A percentile compares a stretch with the other conserved stretches of the same genome.
These are phyloP conservation scores for Montifringilla adamsi DNA, from an alignment of 2,113 vertebrate species.

Conservation along the genomic window DNA sequence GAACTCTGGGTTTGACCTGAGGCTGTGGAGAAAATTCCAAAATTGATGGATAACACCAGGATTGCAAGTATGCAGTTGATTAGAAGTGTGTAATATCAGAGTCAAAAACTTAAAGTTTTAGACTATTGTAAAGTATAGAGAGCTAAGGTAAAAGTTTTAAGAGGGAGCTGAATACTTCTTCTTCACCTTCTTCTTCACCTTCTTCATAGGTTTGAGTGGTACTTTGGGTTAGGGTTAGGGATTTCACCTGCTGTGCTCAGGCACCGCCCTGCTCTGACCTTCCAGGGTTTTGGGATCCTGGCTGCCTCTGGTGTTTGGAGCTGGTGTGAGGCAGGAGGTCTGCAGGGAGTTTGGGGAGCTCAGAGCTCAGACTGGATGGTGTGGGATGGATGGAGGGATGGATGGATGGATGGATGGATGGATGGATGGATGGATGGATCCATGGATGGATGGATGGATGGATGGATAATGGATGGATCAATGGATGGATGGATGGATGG, in stretches of 20 bases:
- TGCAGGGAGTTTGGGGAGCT: background rate
- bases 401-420: too few relatives aligned
- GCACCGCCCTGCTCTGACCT: background rate
- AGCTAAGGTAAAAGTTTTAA: background rate
- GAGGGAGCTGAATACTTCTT: background rate
- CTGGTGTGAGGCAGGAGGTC: background rate
- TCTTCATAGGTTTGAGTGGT: too few relatives aligned
- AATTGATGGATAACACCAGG: background rate
- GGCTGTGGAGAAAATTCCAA: background rate
- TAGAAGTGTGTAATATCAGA: background rate
- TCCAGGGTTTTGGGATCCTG: accelerated
- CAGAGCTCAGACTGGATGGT: accelerated
- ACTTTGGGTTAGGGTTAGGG: background rate
- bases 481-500: too few relatives aligned
- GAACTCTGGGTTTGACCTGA: background rate
- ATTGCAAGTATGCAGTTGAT: background rate
- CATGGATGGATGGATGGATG: background rate
- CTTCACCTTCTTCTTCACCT: background rate
- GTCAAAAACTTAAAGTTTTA: background rate
- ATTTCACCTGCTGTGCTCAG: background rate
- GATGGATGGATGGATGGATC: background rate
- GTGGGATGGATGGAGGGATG: background rate
- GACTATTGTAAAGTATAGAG: background rate
- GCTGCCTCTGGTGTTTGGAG: background rate
- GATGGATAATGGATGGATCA: too few relatives aligned